Base-by-base conservation (phyloP, 2,888 invertebrate genomes). In the Hipparchia semele region DNA sequence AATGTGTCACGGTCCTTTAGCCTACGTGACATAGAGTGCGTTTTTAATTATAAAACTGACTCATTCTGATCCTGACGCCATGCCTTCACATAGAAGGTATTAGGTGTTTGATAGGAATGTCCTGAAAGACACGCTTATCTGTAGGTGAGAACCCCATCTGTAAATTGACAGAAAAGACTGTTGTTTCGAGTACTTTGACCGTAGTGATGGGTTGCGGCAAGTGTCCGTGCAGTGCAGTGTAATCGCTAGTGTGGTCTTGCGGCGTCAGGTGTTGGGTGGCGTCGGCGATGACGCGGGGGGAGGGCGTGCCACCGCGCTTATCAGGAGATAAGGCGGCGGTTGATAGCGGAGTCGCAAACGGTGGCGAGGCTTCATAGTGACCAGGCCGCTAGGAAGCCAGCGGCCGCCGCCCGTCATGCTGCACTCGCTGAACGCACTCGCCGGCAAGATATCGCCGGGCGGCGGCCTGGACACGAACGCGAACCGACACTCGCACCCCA, bases 381-480 rank as follows among this genome's bases (percentile, higher is more conserved):
- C 93, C 88, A 90, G 91, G 91, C 87, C 86, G 89, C 89, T 89
- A 78, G 86, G 86, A 79, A 83, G 77, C 78, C 85, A 87, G 87
- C 92, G 92, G 94, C 93, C 92, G 94, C 93, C 92, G 94, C 94
- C 92, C 96, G 93, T 89, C 81, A 98, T 98, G 98, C 95, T 98
- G 92, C 96, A 97, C 92, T 97, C 97, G 83, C 94, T 98, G 92
- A 97, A 97, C 95, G 96, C 96, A 90, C 95, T 98, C 94, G 98
- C 98, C 94, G 97, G 97, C 89, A 98, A 98, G 94, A 96, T 98
- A 90, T 97, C 98, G 90, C 97, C 98, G 87, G 97, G 97, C 90
- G 94, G 95, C 94, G 90, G 95, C 89, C 94, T 95, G 86, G 96
- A 96, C 90, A 94, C 95, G 79, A 96, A 96, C 90, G 96, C 96